Conservation (phyloP, 1,140 invertebrate genomes). For the Meloidogyne exigua region DNA sequence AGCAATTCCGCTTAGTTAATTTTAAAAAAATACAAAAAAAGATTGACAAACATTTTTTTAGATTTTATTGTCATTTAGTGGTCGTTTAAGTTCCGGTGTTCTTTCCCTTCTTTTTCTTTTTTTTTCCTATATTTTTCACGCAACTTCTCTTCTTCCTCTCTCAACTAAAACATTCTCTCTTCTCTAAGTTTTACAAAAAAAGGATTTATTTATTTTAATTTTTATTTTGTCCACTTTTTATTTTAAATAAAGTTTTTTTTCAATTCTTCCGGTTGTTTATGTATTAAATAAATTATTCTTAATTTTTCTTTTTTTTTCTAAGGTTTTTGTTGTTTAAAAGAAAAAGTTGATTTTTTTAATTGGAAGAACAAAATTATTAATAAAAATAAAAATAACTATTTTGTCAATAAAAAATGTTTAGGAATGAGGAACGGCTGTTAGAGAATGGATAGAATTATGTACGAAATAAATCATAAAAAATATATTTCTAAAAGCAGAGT, state of each 20-base stretch:
- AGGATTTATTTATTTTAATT: background rate
- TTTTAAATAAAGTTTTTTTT: background rate
- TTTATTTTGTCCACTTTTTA: background rate
- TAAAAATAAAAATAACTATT: no score
- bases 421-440: background rate
- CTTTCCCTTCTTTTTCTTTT: background rate
- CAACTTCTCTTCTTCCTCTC: background rate
- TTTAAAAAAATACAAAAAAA: background rate
- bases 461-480: background rate
- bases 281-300: no score
- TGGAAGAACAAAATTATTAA: no score
- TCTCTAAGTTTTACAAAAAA: background rate
- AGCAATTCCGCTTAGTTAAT: slow-evolving; percentile 1
- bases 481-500: background rate
- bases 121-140: background rate
- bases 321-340: background rate
- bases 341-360: background rate
- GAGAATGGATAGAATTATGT: background rate
- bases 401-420: background rate
- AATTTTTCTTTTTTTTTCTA: background rate
- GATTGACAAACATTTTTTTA: slow-evolving; percentile 10
- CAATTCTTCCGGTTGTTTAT: background rate
- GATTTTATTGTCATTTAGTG: slow-evolving; percentile 5
- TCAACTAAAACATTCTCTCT: background rate
- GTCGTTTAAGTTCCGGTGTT: background rate